Conservation (phyloP, 2,113 vertebrate species). For the Natator depressus region DNA sequence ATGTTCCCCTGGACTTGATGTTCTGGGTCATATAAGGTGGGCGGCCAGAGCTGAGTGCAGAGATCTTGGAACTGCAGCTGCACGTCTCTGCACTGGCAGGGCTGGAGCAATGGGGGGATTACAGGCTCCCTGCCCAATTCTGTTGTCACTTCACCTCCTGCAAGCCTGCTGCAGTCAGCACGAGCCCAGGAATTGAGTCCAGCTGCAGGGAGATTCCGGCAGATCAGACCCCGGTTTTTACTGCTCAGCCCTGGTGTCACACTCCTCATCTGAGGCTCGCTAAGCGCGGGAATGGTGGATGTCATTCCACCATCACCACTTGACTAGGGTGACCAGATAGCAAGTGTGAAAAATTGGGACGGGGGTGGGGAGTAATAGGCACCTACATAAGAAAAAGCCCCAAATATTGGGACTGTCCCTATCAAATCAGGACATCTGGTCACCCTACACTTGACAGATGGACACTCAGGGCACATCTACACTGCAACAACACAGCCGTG, state of each 20-base stretch:
- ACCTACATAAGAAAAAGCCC: no score
- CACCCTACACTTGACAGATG: no score
- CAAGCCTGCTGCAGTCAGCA: not conserved
- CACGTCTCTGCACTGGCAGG: not conserved
- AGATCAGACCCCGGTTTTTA: not conserved
- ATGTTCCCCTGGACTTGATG: not conserved
- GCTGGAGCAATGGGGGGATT: not conserved
- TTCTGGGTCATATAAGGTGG: not conserved
- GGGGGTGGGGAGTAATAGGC: no score
- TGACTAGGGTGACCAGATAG: no score
- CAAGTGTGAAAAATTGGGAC: no score
- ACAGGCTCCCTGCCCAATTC: not conserved
- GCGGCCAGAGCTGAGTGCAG: not conserved
- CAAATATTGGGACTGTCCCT: no score
- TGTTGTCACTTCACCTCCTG: not conserved
- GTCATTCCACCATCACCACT: no score
- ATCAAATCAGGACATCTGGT: no score
- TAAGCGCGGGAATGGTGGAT: no score
- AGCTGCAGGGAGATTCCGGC: not conserved
- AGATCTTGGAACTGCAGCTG: not conserved
- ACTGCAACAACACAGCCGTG: not conserved
- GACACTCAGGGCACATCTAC: not conserved
- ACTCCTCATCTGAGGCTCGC: not conserved
- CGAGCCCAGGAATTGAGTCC: not conserved
- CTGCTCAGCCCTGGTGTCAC: not conserved